Evolutionary conservation across 2,113 vertebrate genomes (phyloP), one percentile per base, ranked within the genome.

Genomic region (Chlorodrepanis virens): DNA sequence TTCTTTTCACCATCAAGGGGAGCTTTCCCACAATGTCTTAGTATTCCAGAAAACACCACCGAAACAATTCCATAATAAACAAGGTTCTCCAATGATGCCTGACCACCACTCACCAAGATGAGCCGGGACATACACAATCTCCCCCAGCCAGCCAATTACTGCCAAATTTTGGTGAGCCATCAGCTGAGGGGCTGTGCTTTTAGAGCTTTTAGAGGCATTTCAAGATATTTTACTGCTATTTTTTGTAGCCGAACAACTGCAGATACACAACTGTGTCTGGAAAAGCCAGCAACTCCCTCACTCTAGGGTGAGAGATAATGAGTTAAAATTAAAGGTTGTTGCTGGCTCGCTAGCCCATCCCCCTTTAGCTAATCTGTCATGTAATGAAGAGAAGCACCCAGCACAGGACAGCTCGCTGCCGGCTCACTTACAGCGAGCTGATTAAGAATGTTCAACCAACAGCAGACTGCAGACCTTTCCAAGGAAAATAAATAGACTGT

Each of bases 361-460:
- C 96, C 95, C 97, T 90, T 95, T 93, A 96, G 98, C 98, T 98
- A 98, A 98, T 98, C 98, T 98, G 98, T 98, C 98, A 99, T 96
- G 97, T 98, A 98, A 98, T 96, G 97, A 98, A 98, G 97, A 98
- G 97, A 97, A 97, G 98, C 94, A 97, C 96, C 95, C 67, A 44
- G 97, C 97, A 86, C 83, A 98, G 98, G 98, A 98, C 98, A 98
- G 98, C 97, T 98, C 92, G 97, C 97, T 97, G 98, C 97, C 97
- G 97, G 96, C 98, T 98, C 97, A 97, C 97, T 98, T 98, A 98
- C 97, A 97, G 98, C 94, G 96, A 98, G 98, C 98, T 99, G 99
- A 99, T 99, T 99, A 99, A 99, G 98, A 98, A 98, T 98, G 97
- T 98, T 98, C 97, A 98, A 98, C 97, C 98, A 97, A 98, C 98